Evolutionary conservation across 2,113 vertebrate genomes (phyloP).

Genomic region (Seriola quinqueradiata): DNA sequence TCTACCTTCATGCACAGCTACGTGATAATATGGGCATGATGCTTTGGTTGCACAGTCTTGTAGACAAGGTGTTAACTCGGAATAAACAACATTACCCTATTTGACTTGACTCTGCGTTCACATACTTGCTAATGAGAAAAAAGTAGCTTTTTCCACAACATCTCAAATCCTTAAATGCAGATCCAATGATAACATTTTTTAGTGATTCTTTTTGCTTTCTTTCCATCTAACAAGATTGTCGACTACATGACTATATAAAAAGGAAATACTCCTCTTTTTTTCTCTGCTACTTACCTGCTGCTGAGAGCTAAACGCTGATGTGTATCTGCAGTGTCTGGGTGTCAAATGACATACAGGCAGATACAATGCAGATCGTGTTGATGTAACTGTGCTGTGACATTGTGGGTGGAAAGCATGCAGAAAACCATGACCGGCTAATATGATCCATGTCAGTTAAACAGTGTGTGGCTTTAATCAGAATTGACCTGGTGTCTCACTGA

Average conservation of each 20-base stretch:
- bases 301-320: not conserved
- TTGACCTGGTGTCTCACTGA: too few species aligned
- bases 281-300: not conserved
- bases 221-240: not conserved
- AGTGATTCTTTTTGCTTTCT: not conserved
- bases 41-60: constrained; percentile 10
- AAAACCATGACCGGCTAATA: too few species aligned
- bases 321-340: not conserved
- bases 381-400: not conserved
- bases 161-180: too few species aligned
- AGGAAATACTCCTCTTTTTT: not conserved
- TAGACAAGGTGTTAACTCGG: constrained; percentile 1
- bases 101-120: not conserved
- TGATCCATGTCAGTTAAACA: too few species aligned
- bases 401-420: not conserved
- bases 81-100: not conserved
- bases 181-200: not conserved
- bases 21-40: not conserved
- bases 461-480: too few species aligned
- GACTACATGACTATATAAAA: too few species aligned
- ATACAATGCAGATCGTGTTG: not conserved
- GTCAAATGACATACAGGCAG: not conserved
- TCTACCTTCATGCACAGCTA: not conserved
- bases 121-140: not conserved
- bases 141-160: not conserved